Evolutionary conservation across 35 echinoderm and acorn worm species (phyloP).

Genomic region (Apostichopus parvimensis): DNA sequence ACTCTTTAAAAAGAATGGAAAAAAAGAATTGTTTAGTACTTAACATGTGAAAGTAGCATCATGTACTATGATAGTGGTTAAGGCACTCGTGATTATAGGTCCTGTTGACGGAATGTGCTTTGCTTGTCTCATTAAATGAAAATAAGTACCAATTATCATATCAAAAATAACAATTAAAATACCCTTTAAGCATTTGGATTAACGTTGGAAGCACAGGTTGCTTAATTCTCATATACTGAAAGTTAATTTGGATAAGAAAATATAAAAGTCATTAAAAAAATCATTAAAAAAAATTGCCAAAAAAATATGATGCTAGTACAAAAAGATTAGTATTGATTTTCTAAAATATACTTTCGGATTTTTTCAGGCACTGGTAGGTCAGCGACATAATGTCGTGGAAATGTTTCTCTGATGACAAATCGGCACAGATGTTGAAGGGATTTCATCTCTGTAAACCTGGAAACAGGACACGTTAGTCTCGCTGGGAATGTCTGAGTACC

Average conservation of each 20-base stretch:
- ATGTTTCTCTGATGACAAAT: constrained; percentile 92
- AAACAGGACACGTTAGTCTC: constrained; percentile 83
- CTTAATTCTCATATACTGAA: not conserved
- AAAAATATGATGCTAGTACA: not conserved
- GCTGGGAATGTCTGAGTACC: constrained; percentile 92
- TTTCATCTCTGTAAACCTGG: constrained; percentile 85
- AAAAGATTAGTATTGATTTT: constrained; percentile 92
- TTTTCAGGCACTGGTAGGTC: constrained; percentile 88
- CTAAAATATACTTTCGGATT: constrained; percentile 89
- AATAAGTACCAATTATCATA: not conserved
- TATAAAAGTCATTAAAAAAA: not conserved
- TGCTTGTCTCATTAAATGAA: not conserved
- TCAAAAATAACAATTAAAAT: not conserved
- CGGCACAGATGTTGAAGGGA: constrained; percentile 90
- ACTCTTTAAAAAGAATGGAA: no score
- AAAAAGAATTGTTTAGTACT: no score
- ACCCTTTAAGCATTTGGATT: not conserved
- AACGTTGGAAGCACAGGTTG: not conserved
- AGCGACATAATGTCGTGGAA: constrained; percentile 85
- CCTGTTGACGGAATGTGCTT: constrained; percentile 11
- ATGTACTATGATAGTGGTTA: not conserved
- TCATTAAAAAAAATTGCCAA: not conserved
- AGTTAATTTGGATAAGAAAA: not conserved
- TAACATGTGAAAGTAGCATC: no score
- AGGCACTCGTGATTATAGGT: not conserved